Base-by-base conservation (phyloP, 2,113 vertebrate genomes). In the Colistium nudipinnis region DNA sequence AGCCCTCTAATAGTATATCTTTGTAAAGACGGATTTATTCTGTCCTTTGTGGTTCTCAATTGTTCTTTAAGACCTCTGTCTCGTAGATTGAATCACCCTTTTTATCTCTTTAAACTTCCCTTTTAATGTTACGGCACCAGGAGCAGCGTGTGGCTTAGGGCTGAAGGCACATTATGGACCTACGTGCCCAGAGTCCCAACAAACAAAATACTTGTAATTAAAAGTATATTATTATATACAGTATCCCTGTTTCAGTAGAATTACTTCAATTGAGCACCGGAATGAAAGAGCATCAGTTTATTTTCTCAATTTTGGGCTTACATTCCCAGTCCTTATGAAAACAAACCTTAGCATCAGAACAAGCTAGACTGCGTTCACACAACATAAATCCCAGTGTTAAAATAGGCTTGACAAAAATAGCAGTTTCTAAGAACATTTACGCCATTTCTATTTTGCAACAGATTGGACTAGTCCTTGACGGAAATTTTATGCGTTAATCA, bases 11-110 rank as follows among this genome's bases (percentile, higher is more conserved):
- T 30, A n/a, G 28, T 38, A 8, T 4, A 76, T 57, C 44, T 53
- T 35, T 41, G 27, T 62, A 11, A 11, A 28, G 45, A 53, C 57
- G n/a, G 45, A 33, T 79, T 71, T 54, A 53, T 27, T 52, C 28
- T 20, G 14, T 38, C 25, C 4, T 2, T 4, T 54, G 35, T 17
- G 51, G 39, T 31, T 56, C 35, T 36, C 41, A 61, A 22, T n/a
- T 2, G 17, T 44, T 55, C 36, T 49, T 62, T 62, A 36, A 9
- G 7, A 30, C 60, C n/a, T 47, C 28, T 7, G 14, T 74, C 44
- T 35, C 55, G 73, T 12, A 17, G 39, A n/a, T 57, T 43, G n/a
- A 51, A 51, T 27, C 1, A 9, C 3, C 11, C 16, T 27, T 41
- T 77, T 19, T 20, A 30, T 51, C 41, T 48, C 30, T 28, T 28